Evolutionary conservation across 2,113 vertebrate genomes (phyloP), one percentile per base, ranked within the genome.

Genomic region (Colistium nudipinnis): DNA sequence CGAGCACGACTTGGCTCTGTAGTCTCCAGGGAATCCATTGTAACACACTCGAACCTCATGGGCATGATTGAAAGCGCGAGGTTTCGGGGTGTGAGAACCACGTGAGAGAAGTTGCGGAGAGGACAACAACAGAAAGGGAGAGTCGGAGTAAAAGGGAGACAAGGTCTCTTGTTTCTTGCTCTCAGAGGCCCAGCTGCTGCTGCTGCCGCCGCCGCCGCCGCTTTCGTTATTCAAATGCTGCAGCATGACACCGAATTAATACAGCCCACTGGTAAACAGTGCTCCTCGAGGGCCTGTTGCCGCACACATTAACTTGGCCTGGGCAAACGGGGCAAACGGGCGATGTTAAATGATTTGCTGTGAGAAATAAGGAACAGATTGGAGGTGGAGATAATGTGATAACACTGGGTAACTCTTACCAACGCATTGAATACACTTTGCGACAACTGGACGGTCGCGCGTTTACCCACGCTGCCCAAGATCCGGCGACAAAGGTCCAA

Each of bases 61-160:
- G 83, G 66, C 20, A 48, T 86, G 84, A 87, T 87, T 84, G 86
- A 89, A 84, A 90, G 84, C 85, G 56, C 74, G 86, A 90, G 90
- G 86, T 86, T 89, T 88, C 47, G 1, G 86, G 81, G 87, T 87
- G 83, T 76, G 85, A 88, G 82, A 87, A 81, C 80, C 90, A 90
- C 75, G 86, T 90, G 89, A 90, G 86, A 72, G 35, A 77, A 86
- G 84, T 74, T 89, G 87, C 86, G 62, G 81, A 83, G 70, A 82
- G 78, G 70, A 88, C 87, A 90, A 88, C 90, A 88, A 89, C 52
- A 81, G 70, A 73, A 47, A 82, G 72, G 76, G 70, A 74, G 61
- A 70, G 81, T 70, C 45, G 19, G 68, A 71, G 84, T 80, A 69
- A 88, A 81, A 75, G 77, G 60, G 67, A 89, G 85, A 87, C 70